A percentile compares a stretch with the other conserved stretches of the same genome.
These are phyloP conservation scores for Onchidella celtica DNA, from an alignment of 2,888 invertebrate genomes.

Conservation along the genomic window DNA sequence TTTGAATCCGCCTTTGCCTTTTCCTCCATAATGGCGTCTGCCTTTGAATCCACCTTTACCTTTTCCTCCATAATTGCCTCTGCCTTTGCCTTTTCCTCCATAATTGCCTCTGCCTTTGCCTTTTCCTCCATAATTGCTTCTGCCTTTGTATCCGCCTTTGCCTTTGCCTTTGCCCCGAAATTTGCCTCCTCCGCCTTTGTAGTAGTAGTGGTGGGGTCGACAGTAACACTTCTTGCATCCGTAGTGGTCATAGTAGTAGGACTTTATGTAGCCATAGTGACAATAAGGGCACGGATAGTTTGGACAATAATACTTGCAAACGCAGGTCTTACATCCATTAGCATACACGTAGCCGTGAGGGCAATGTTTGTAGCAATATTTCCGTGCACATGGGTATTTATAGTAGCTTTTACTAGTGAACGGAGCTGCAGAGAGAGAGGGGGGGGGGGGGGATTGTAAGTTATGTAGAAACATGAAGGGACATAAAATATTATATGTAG, in stretches of 20 bases:
- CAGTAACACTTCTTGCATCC: background rate
- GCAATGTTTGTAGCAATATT: background rate
- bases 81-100: slow-evolving; percentile 7
- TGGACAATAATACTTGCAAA: background rate
- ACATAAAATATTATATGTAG: no score
- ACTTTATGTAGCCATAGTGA: background rate
- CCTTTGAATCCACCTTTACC: background rate
- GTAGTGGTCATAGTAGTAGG: background rate
- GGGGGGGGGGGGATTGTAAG: no score
- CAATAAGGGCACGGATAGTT: background rate
- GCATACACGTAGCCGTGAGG: background rate
- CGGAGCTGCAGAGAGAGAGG: no score
- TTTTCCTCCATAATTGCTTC: background rate
- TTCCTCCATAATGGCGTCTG: background rate
- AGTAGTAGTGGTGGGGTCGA: background rate
- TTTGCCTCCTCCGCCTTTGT: background rate
- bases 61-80: background rate
- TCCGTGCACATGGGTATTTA: no score
- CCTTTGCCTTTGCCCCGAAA: background rate
- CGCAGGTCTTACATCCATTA: background rate
- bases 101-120: slow-evolving; percentile 12
- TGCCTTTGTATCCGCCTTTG: background rate
- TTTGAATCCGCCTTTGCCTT: background rate
- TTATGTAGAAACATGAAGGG: no score
- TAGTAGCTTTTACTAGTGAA: no score